Evolutionary conservation across 2,797 vertebrate species (phyloP).

Genomic region (Enteromius thamalakanensis): DNA sequence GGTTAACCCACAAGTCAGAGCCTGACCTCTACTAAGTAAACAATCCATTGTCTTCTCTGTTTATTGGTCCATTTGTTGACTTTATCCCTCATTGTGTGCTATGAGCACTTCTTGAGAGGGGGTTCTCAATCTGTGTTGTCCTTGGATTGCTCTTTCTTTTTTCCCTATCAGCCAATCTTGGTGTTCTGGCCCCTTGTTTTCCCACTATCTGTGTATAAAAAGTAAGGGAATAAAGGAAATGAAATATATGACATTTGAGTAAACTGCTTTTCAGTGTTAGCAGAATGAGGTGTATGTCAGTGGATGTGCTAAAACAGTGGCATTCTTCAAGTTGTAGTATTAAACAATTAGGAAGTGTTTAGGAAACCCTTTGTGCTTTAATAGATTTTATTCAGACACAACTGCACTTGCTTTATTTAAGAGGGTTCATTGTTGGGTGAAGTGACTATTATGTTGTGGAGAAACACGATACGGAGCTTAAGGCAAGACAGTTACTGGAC

Average conservation of each 20-base stretch:
- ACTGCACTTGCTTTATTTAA: slow-evolving; percentile 1
- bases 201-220: slow-evolving; percentile 23
- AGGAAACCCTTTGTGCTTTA: background rate
- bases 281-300: background rate
- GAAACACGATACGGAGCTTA: slow-evolving; percentile 10
- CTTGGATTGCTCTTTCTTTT: slow-evolving; percentile 57
- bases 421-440: slow-evolving; percentile 23
- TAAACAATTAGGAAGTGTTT: background rate
- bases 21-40: slow-evolving; percentile 51
- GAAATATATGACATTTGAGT: background rate
- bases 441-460: slow-evolving; percentile 1
- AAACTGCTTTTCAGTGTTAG: background rate
- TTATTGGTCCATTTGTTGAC: slow-evolving; percentile 45
- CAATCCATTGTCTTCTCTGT: slow-evolving; percentile 54
- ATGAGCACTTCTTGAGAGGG: slow-evolving; percentile 9
- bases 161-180: slow-evolving; percentile 36
- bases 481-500: slow-evolving; percentile 35
- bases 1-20: slow-evolving; percentile 37
- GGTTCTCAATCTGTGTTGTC: slow-evolving; percentile 53
- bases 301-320: background rate
- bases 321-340: background rate
- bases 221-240: background rate
- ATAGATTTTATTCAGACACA: background rate
- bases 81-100: slow-evolving; percentile 41
- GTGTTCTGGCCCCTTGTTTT: slow-evolving; percentile 41